A percentile compares a stretch with the other conserved stretches of the same genome.
phyloP scores from a whole-genome alignment of 1,140 invertebrate species.

The Acromyrmex charruanus region DNA sequence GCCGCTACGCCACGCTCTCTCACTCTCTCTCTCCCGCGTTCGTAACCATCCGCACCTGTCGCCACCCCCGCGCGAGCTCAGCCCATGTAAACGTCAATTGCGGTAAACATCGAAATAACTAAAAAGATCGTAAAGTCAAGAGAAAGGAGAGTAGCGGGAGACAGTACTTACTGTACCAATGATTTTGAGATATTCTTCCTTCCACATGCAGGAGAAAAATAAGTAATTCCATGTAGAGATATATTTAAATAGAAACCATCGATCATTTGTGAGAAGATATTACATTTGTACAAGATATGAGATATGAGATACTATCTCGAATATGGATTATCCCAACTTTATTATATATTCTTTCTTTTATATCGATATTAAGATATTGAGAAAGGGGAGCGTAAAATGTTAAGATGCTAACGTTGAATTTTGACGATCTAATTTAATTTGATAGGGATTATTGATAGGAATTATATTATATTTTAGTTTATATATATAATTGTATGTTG shows the following conservation, averaged over 20 bases:
- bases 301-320: conserved; percentile 14
- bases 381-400: neutral
- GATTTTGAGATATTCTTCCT: neutral
- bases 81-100: neutral
- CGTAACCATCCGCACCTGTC: neutral
- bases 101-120: neutral
- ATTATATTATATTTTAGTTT: too few relatives aligned
- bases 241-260: neutral
- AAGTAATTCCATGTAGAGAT: neutral
- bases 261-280: neutral
- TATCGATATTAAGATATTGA: neutral
- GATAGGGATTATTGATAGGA: too few relatives aligned
- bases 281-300: neutral
- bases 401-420: neutral
- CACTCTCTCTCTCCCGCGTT: too few relatives aligned
- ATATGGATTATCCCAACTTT: conserved; percentile 6
- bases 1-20: neutral
- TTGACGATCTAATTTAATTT: too few relatives aligned
- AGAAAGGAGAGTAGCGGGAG: neutral
- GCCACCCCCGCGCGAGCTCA: neutral
- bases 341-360: neutral
- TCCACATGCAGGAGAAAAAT: neutral
- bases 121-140: neutral
- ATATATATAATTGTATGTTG: too few relatives aligned
- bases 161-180: neutral